Evolutionary conservation across 2,113 vertebrate genomes (phyloP).

Genomic region (Diglossa brunneiventris): DNA sequence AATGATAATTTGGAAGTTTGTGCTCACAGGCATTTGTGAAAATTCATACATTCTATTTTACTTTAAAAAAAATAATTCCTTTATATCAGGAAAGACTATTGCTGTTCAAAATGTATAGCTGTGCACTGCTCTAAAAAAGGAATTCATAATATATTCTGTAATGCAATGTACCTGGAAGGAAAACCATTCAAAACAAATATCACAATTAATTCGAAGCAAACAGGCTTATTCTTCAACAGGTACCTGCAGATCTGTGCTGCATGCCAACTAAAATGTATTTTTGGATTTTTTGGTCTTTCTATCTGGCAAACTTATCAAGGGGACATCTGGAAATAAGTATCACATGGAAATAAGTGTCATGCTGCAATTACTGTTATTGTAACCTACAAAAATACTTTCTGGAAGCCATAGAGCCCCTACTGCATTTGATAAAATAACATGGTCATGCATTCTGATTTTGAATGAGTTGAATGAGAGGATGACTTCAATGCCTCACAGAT

Average conservation of each 20-base stretch:
- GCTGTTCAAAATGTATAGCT: background rate
- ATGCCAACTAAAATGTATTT: background rate
- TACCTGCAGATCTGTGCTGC: background rate
- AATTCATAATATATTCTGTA: background rate
- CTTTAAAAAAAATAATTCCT: background rate
- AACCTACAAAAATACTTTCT: background rate
- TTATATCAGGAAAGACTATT: background rate
- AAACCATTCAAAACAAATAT: background rate
- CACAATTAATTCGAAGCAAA: background rate
- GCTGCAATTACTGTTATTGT: background rate
- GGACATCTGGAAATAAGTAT: background rate
- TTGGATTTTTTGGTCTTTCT: background rate
- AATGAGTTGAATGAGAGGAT: background rate
- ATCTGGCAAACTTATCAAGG: background rate
- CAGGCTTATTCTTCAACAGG: background rate
- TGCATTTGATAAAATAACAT: background rate
- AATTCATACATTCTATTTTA: background rate
- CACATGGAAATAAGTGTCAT: background rate
- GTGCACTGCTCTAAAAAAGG: background rate
- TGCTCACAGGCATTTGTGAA: background rate
- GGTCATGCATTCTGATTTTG: slow-evolving; percentile 10
- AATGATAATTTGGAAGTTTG: background rate
- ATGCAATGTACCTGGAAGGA: background rate
- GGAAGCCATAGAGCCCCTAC: background rate
- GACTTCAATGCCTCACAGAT: background rate